A percentile compares a stretch with the other conserved stretches of the same genome.
These are phyloP conservation scores for Plodia interpunctella DNA, from an alignment of 1,140 invertebrate species.

Conservation along the genomic window DNA sequence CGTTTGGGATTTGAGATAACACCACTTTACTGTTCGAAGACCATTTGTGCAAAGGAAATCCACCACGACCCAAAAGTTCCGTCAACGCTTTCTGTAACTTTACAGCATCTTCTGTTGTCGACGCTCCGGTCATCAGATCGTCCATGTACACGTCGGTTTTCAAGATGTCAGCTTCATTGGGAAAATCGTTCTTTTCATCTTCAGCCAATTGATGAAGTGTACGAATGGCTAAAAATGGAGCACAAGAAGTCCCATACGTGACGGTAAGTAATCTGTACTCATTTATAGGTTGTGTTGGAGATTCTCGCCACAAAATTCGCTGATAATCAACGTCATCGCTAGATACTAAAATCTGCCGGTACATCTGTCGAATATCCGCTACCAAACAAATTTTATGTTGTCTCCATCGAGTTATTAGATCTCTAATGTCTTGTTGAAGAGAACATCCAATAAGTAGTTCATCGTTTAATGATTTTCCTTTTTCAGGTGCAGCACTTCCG, in stretches of 20 bases:
- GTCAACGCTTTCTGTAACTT: slow-evolving; percentile 20
- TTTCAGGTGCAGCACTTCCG: no score
- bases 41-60: slow-evolving; percentile 20
- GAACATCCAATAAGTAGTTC: no score
- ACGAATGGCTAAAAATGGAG: slow-evolving; percentile 11
- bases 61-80: slow-evolving; percentile 13
- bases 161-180: slow-evolving; percentile 14
- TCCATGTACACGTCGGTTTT: slow-evolving; percentile 40
- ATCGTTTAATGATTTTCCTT: background rate
- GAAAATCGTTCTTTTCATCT: slow-evolving; percentile 20
- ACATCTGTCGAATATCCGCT: slow-evolving; percentile 32
- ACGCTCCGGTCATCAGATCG: slow-evolving; percentile 34
- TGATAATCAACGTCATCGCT: slow-evolving; percentile 18
- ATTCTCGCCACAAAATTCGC: slow-evolving; percentile 8
- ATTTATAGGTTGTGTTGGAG: background rate
- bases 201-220: slow-evolving; percentile 35
- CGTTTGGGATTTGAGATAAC: no score
- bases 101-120: slow-evolving; percentile 18
- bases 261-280: background rate
- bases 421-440: no score
- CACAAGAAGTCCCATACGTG: background rate
- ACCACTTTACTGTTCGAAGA: no score
- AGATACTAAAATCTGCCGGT: slow-evolving; percentile 51
- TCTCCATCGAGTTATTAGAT: no score
- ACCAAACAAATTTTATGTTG: background rate